Evolutionary conservation across 2,797 vertebrate genomes (phyloP), one percentile per base, ranked within the genome.

Genomic region (Ambastaia sidthimunki): DNA sequence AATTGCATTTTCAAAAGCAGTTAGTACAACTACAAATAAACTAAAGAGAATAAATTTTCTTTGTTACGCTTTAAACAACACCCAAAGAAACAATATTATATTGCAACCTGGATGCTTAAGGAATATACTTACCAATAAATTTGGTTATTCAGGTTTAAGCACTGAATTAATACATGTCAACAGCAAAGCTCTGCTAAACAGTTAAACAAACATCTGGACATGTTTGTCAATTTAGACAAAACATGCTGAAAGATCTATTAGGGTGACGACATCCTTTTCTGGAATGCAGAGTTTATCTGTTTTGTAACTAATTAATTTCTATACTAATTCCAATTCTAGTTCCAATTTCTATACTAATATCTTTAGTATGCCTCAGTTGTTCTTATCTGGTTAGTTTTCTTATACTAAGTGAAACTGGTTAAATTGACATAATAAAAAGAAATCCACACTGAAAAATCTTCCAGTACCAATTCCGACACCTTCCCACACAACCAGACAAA

Each of bases 401-500:
- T 41, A 41, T 10, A 9, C 37, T 7, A 41, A 1, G 5, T 41
- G 37, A 41, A 82, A 76, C 74, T 68, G 37, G 47, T 76, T 82
- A 80, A 73, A 81, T 19, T 65, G 50, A 68, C 84, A 80, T 25
- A 44, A 81, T 74, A 34, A 62, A 50, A 76, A 74, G n/a, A n/a
- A n/a, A n/a, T n/a, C 28, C 21, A 18, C 73, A 55, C 72, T 80
- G 80, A 66, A 73, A 81, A 85, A 80, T 44, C 44, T 50, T 62
- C 44, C 25, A 67, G 74, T 82, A 80, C 73, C 55, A 62, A 77
- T 71, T 80, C 77, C 48, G 41, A 77, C 82, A 83, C 82, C 80
- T 71, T 83, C 73, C 82, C 80, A 83, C 82, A 74, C 82, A 76
- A 28, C 23, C 73, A 82, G 67, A 55, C 18, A 71, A 80, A 80